A percentile compares a stretch with the other conserved stretches of the same genome.
Conservation (phyloP, 2,113 vertebrate genomes). For the Planiliza haematocheilus region DNA sequence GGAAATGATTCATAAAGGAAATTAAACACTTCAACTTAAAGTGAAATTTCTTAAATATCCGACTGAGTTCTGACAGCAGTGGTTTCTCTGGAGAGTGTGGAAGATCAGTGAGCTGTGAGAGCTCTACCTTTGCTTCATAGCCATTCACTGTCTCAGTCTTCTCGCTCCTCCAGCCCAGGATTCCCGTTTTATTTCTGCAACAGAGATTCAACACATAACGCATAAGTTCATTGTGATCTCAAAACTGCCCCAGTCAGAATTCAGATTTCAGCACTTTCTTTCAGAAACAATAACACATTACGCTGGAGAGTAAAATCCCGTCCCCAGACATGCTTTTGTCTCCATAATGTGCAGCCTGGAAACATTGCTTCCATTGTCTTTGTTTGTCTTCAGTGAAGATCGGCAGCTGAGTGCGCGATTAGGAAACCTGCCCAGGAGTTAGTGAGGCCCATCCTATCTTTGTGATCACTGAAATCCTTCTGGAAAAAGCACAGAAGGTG, state of each 20-base stretch:
- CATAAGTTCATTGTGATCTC: neutral
- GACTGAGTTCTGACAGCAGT: neutral
- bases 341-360: neutral
- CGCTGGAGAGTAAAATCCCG: neutral
- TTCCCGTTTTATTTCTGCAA: conserved; percentile 95
- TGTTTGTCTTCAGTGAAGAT: conserved; percentile 28
- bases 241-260: neutral
- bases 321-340: neutral
- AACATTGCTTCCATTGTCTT: conserved; percentile 14
- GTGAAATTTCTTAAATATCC: conserved; percentile 29
- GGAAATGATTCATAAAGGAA: conserved; percentile 13
- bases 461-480: conserved; percentile 18
- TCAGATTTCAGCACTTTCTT: neutral
- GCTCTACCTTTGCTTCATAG: conserved; percentile 94
- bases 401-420: conserved; percentile 33
- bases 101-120: neutral
- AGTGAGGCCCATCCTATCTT: conserved; percentile 35
- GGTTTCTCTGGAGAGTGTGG: conserved; percentile 12
- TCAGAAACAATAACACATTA: neutral
- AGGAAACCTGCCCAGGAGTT: conserved; percentile 43
- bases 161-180: conserved; percentile 97
- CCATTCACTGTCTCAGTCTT: conserved; percentile 96
- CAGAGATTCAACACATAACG: conserved; percentile 18
- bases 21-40: conserved; percentile 8
- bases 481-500: neutral